Conservation (phyloP, 1,140 invertebrate genomes). For the Scaptomyza montana region DNA sequence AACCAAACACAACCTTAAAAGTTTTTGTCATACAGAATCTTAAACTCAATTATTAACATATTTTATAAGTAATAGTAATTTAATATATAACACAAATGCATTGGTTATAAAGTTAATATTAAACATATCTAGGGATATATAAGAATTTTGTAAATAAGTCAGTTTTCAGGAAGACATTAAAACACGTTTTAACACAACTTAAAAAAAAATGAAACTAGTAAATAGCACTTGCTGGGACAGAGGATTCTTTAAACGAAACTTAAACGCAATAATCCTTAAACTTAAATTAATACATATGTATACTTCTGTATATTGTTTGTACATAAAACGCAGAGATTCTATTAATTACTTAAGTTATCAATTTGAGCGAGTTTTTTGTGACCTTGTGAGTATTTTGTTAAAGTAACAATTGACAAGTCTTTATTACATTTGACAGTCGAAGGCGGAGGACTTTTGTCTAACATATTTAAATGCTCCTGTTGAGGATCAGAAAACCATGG, state of each 20-base stretch:
- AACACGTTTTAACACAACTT: neutral
- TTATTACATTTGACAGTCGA: slow-evolving; percentile 43
- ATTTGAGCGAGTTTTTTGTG: slow-evolving; percentile 36
- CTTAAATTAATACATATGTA: slow-evolving; percentile 43
- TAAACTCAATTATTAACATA: slow-evolving; percentile 4
- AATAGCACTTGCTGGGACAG: slow-evolving; percentile 22
- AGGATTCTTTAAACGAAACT: slow-evolving; percentile 27
- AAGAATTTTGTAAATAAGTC: slow-evolving; percentile 22
- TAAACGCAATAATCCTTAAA: slow-evolving; percentile 30
- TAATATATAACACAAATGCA: slow-evolving; percentile 46
- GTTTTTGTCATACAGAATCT: slow-evolving; percentile 15
- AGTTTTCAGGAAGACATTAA: slow-evolving; percentile 58
- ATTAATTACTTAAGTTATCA: slow-evolving; percentile 24
- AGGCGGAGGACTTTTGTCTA: slow-evolving; percentile 13
- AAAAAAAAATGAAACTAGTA: slow-evolving; percentile 45
- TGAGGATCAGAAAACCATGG: slow-evolving; percentile 37
- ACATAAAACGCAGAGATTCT: slow-evolving; percentile 29
- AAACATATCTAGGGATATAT: slow-evolving; percentile 38
- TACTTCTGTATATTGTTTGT: slow-evolving; percentile 32
- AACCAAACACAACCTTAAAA: slow-evolving; percentile 65
- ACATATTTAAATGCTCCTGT: slow-evolving; percentile 58
- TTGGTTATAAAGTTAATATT: slow-evolving; percentile 17
- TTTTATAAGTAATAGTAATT: slow-evolving; percentile 8
- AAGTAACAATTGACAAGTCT: slow-evolving; percentile 54
- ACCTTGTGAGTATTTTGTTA: slow-evolving; percentile 41